phyloP scores from a whole-genome alignment of 2,888 invertebrate genomes.

The Drosophila parthenogenetica region DNA sequence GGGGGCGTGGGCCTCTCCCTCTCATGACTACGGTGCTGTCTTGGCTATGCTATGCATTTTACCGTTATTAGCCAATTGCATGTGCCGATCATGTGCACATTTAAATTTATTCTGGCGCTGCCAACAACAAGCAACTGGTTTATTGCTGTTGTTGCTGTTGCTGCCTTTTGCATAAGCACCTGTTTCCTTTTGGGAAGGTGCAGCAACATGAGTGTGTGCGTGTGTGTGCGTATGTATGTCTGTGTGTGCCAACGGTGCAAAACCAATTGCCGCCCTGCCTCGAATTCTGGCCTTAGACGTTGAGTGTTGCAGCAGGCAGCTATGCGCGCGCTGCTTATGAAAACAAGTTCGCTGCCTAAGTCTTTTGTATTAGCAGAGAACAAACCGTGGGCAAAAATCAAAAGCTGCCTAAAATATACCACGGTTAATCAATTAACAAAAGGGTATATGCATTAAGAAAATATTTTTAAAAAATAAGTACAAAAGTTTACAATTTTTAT shows the following conservation, averaged over 20 bases:
- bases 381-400: constrained; percentile 10
- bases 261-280: constrained; percentile 15
- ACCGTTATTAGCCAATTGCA: constrained; percentile 74
- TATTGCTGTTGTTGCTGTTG: constrained; percentile 24
- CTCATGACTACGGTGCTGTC: constrained; percentile 13
- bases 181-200: constrained; percentile 54
- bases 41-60: constrained; percentile 49
- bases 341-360: constrained; percentile 36
- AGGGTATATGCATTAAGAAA: background rate
- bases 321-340: background rate
- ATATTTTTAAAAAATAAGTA: background rate
- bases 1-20: constrained; percentile 38
- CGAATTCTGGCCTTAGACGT: constrained; percentile 14
- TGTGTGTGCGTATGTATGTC: too few relatives aligned
- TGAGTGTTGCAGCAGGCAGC: constrained; percentile 10
- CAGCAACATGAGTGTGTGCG: constrained; percentile 9
- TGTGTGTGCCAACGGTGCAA: constrained; percentile 7
- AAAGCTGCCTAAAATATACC: background rate
- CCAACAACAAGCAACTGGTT: constrained; percentile 56
- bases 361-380: constrained; percentile 46
- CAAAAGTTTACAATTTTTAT: too few relatives aligned
- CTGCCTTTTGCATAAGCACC: constrained; percentile 69
- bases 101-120: constrained; percentile 72
- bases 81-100: constrained; percentile 63
- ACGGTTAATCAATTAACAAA: background rate